phyloP scores from a whole-genome alignment of 2,888 invertebrate species.

The Parapristionchus giblindavisi region DNA sequence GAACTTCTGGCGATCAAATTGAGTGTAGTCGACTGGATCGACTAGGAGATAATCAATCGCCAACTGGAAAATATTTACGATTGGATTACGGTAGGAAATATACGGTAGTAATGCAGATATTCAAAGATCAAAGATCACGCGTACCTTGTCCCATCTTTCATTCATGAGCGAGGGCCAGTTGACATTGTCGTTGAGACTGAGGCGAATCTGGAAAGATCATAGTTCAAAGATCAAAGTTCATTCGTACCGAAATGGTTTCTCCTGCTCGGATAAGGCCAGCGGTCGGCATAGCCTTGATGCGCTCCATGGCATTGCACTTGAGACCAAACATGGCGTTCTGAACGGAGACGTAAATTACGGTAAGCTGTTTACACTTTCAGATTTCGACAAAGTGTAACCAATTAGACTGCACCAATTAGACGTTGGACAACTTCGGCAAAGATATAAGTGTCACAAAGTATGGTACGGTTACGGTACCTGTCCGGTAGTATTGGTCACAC shows the following conservation, averaged over 20 bases:
- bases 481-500: slow-evolving; percentile 8
- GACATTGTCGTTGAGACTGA: slow-evolving; percentile 14
- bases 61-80: too few relatives aligned
- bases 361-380: too few relatives aligned
- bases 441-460: neutral
- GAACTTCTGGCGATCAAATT: slow-evolving; percentile 13
- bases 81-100: neutral
- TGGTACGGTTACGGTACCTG: neutral
- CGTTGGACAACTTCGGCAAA: neutral
- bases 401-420: too few relatives aligned
- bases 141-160: slow-evolving; percentile 30
- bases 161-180: slow-evolving; percentile 16
- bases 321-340: slow-evolving; percentile 26
- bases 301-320: slow-evolving; percentile 32
- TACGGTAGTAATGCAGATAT: too few relatives aligned
- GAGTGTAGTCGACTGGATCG: neutral
- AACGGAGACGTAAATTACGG: too few relatives aligned
- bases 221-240: too few relatives aligned
- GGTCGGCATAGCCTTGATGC: slow-evolving; percentile 30
- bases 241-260: neutral
- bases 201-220: slow-evolving; percentile 3
- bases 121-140: too few relatives aligned
- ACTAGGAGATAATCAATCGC: slow-evolving; percentile 28
- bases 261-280: slow-evolving; percentile 18
- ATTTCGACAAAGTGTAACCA: too few relatives aligned